Evolutionary conservation across 1,140 invertebrate species (phyloP).

Genomic region (Caenorhabditis brenneri): DNA sequence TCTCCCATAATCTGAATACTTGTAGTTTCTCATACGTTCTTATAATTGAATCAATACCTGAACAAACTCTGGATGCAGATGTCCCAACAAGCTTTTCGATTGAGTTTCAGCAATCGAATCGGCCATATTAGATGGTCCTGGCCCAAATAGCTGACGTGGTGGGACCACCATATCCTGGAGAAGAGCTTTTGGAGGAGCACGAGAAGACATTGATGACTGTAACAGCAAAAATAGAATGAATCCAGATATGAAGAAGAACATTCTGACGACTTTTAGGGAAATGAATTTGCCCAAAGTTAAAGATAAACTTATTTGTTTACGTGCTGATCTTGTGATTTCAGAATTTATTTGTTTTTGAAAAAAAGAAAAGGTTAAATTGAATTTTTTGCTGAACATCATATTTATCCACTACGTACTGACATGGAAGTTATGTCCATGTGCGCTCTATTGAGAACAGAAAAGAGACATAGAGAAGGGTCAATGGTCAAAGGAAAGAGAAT

Average conservation of each 20-base stretch:
- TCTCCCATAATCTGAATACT: constrained; percentile 81
- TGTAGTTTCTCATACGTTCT: background rate
- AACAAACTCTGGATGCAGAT: constrained; percentile 79
- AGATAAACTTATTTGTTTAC: background rate
- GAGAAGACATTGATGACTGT: constrained; percentile 19
- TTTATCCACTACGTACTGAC: background rate
- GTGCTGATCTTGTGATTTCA: background rate
- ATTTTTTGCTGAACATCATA: no score
- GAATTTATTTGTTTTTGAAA: no score
- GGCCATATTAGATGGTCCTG: constrained; percentile 81
- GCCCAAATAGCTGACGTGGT: constrained; percentile 75
- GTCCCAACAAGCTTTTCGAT: constrained; percentile 77
- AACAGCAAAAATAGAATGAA: constrained; percentile 2
- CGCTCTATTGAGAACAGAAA: background rate
- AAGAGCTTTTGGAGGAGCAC: constrained; percentile 1
- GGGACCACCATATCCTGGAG: constrained; percentile 28
- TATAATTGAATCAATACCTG: constrained; percentile 73
- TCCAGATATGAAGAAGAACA: background rate
- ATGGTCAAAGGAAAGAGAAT: background rate
- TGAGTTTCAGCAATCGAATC: constrained; percentile 76
- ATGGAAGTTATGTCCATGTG: background rate
- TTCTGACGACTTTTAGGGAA: background rate
- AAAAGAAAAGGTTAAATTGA: no score
- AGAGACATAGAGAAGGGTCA: background rate
- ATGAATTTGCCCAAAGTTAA: background rate